Evolutionary conservation across 53 echinoderm and acorn worm species (phyloP).

Genomic region (Crossaster papposus): DNA sequence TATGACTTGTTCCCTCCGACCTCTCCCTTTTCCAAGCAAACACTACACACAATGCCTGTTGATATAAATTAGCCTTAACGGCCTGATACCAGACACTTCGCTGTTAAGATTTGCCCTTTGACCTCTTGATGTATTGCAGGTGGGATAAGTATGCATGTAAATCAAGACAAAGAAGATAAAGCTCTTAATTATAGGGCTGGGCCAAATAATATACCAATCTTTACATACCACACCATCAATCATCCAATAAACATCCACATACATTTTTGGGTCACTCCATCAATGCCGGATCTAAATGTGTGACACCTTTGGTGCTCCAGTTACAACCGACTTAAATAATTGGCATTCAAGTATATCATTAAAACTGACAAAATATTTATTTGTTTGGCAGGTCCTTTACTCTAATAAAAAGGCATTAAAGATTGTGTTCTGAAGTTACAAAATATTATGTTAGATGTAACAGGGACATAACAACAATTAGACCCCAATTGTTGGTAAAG

Average conservation of each 20-base stretch:
- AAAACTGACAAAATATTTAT: too few relatives aligned
- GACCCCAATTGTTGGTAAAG: background rate
- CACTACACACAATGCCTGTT: background rate
- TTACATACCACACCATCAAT: background rate
- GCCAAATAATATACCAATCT: too few relatives aligned
- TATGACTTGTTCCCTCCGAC: background rate
- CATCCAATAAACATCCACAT: background rate
- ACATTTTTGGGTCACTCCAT: background rate
- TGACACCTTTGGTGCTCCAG: background rate
- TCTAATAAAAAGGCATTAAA: too few relatives aligned
- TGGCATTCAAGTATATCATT: too few relatives aligned
- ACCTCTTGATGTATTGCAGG: background rate
- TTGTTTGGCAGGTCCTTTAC: too few relatives aligned
- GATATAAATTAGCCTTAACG: constrained; percentile 31
- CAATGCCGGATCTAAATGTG: background rate
- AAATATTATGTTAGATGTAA: too few relatives aligned
- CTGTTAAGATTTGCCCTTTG: background rate
- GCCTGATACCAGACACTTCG: constrained; percentile 2
- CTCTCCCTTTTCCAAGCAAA: background rate
- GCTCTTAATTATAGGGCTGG: background rate
- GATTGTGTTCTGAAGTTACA: too few relatives aligned
- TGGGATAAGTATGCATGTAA: background rate
- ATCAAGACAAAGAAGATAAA: background rate
- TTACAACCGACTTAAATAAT: background rate
- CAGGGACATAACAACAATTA: background rate